Evolutionary conservation across 2,113 vertebrate genomes (phyloP), one percentile per base, ranked within the genome.

Genomic region (Phalacrocorax carbo): DNA sequence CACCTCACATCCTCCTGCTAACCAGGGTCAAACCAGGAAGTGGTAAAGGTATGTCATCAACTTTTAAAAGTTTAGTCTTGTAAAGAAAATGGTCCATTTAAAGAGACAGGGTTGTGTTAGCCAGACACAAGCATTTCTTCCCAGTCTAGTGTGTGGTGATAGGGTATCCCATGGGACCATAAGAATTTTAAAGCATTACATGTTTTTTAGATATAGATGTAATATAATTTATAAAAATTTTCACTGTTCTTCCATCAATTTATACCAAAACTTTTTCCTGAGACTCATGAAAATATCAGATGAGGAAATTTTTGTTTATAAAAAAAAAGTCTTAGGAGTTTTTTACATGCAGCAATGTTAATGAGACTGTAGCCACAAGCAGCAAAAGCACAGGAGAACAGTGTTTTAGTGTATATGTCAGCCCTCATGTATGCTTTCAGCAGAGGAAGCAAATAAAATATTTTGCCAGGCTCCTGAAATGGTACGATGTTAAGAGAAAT

Each of bases 391-490:
- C 13, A 93, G 72, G 83, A 94, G 84, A 96, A 95, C 91, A 96
- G 91, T 89, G 91, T 62, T 88, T 73, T 25, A 96, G 83, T 97
- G 93, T 95, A 19, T 82, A 85, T 94, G 68, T 80, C 91, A 95
- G 78, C 51, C 81, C 68, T 87, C 5, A 0, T 93, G 66, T 76
- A 82, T 82, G 91, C 75, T 85, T 91, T 73, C 85, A 85, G 55
- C 62, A 73, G 42, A 94, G 81, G 89, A 95, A 96, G 96, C 81
- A 97, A 96, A 94, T 88, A 94, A 95, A 94, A 87, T 95, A 77
- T 83, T 95, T 95, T 94, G 84, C 93, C 91, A 95, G 73, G 54
- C 27, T 91, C 32, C 73, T 91, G 86, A 80, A 94, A 87, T 17
- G 49, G 62, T 76, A 62, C 27, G 70, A 95, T 66, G 34, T 69